phyloP scores from a whole-genome alignment of 2,888 invertebrate genomes.

The Drosophila yooni region DNA sequence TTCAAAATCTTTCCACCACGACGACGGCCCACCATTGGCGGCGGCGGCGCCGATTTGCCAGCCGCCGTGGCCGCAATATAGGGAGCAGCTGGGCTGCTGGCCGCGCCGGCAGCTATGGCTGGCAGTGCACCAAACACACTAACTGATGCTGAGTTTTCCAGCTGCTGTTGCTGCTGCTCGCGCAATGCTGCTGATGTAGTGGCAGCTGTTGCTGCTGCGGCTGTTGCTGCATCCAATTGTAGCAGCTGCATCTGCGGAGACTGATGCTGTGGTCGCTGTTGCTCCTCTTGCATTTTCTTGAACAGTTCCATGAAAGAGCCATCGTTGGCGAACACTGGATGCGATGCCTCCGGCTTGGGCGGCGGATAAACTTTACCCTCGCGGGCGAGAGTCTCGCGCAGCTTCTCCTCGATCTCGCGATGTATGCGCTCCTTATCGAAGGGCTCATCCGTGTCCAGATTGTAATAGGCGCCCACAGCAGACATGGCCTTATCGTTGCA shows the following conservation, averaged over 20 bases:
- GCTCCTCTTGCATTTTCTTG: constrained; percentile 90
- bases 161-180: constrained; percentile 2
- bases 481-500: constrained; percentile 40
- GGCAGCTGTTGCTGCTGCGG: constrained; percentile 3
- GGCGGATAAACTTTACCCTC: constrained; percentile 86
- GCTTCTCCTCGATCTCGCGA: constrained; percentile 84
- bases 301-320: constrained; percentile 96
- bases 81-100: constrained; percentile 68
- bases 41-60: constrained; percentile 83
- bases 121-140: constrained; percentile 48
- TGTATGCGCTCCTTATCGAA: constrained; percentile 85
- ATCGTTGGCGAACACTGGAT: constrained; percentile 88
- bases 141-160: constrained; percentile 8
- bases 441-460: constrained; percentile 81
- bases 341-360: constrained; percentile 88
- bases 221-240: constrained; percentile 9
- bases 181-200: constrained; percentile 10
- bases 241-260: constrained; percentile 2
- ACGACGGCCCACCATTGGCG: constrained; percentile 91
- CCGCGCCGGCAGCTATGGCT: constrained; percentile 62
- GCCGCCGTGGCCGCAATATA: constrained; percentile 75
- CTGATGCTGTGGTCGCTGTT: constrained; percentile 16
- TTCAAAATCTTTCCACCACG: constrained; percentile 94
- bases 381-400: constrained; percentile 83
- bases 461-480: constrained; percentile 77